Evolutionary conservation across 2,888 invertebrate genomes (phyloP), one percentile per base, ranked within the genome.

Genomic region (Diadegma fenestrale): DNA sequence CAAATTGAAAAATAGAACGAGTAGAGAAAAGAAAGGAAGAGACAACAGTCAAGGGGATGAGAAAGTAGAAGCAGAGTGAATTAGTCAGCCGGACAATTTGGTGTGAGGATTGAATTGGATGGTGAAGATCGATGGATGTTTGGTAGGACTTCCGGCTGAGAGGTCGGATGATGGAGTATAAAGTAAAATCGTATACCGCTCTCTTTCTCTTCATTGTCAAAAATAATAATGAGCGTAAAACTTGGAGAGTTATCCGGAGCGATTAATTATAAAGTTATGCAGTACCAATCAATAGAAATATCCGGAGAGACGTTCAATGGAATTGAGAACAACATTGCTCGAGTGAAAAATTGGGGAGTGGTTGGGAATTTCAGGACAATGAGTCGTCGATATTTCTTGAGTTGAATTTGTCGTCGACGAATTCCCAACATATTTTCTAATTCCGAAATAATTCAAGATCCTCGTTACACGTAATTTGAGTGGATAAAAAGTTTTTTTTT

Each of bases 141-240:
- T n/a, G 54, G 51, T 63, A 66, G 48, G 58, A 72, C 75, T 76
- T 58, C 26, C 54, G 54, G 17, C 66, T 77, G 68, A 84, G 75
- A 75, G 80, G 79, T 41, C 37, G 69, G 61, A 61, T 33, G 45
- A 78, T 79, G 22, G 33, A 51, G 68, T 48, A 26, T 41, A n/a
- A 63, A 63, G 3, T 26, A 37, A 30, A 80, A 61, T 3, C 12
- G 22, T 58, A 69, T 43, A 43, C 22, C 33, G 43, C 43, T 51
- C 19, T 2, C 26, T 2, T 37, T 8, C 22, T 22, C 22, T 22
- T 72, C 72, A 58, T 58, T 58, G 54, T 54, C 58, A 58, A 58
- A 37, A 41, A 41, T 72, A 72, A 72, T 58, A 58, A 54, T 54
- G 37, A 58, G 58, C 8, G 22, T 72, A 41, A 7, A 58, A 72